Evolutionary conservation across 2,888 invertebrate genomes (phyloP).

Genomic region (Phalera bucephala): DNA sequence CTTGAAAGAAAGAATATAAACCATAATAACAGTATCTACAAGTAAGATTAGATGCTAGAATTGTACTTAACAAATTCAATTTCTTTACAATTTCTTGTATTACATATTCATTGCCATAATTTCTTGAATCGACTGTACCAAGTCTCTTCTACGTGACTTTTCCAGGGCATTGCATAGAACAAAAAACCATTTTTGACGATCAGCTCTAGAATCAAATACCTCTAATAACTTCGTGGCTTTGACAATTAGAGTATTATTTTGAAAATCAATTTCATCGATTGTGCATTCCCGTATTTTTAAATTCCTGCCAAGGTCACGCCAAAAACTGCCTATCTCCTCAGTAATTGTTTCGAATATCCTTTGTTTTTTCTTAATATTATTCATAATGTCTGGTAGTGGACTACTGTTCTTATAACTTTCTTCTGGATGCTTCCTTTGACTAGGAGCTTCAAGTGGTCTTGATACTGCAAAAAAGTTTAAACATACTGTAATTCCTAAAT

Average conservation of each 20-base stretch:
- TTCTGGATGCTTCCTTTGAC: not conserved
- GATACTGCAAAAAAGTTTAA: not conserved
- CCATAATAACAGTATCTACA: too few relatives aligned
- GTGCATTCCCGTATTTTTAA: conserved; percentile 57
- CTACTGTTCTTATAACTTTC: conserved; percentile 16
- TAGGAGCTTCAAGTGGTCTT: not conserved
- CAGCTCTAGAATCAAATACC: conserved; percentile 46
- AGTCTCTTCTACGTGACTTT: conserved; percentile 56
- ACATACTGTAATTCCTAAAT: too few relatives aligned
- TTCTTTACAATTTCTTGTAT: too few relatives aligned
- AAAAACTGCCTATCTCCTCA: conserved; percentile 61
- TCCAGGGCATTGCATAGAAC: conserved; percentile 65
- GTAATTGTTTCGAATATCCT: conserved; percentile 55
- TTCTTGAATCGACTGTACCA: conserved; percentile 54
- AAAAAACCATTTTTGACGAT: conserved; percentile 65
- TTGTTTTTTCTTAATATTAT: conserved; percentile 44
- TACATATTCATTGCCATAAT: conserved; percentile 66
- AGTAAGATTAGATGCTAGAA: too few relatives aligned
- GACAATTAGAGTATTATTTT: conserved; percentile 32
- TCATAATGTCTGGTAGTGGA: conserved; percentile 37
- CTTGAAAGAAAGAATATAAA: too few relatives aligned
- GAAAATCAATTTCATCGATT: conserved; percentile 61
- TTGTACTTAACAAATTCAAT: too few relatives aligned
- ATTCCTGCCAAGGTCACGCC: conserved; percentile 66
- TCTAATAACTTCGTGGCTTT: conserved; percentile 57